Base-by-base conservation (phyloP, 2,797 vertebrate genomes). In the Molossus molossus region DNA sequence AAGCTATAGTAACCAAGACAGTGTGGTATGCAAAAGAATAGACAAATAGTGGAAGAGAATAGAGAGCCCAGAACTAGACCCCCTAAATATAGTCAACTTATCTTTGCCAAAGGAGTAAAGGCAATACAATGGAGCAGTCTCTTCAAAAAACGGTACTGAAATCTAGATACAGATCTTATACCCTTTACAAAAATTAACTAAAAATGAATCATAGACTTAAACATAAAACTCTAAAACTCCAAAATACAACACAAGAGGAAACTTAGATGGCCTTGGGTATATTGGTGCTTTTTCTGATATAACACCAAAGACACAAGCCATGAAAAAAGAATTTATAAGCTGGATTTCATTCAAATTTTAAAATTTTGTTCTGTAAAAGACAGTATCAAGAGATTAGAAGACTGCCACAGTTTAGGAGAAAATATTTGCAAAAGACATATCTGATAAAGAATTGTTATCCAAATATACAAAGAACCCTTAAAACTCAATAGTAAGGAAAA, bases 401-500 rank as follows among this genome's bases (percentile, higher is more conserved):
- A 88, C 37, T 75, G 8, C 37, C 29, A 55, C n/a, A 82, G 29
- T 58, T n/a, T 21, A 18, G 11, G 11, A 82, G 77, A 75, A 88
- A 67, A 88, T 75, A 82, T 57, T 82, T 94, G 48, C 21, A 58
- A 58, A 73, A 67, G 11, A 88, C 11, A 81, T 1, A 65, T 62
- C n/a, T 48, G 67, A 75, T 81, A 65, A 88, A 81, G 27, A 27
- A 65, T 7, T 20, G 3, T 58, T 48, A 88, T 17, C 23, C 27
- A 82, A 94, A 67, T 75, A 48, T 6, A 67, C 15, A 20, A 67
- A 93, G 21, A 82, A 67, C 11, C 8, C 29, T 88, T 50, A 94
- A 81, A 73, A 64, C 9, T 75, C 77, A 67, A 88, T 37, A 48
- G 17, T 82, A 87, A 57, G 23, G 72, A 93, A 80, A 72, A 58